Evolutionary conservation across 2,888 invertebrate species (phyloP), one percentile per base, ranked within the genome.

Genomic region (Cosmia trapezina): DNA sequence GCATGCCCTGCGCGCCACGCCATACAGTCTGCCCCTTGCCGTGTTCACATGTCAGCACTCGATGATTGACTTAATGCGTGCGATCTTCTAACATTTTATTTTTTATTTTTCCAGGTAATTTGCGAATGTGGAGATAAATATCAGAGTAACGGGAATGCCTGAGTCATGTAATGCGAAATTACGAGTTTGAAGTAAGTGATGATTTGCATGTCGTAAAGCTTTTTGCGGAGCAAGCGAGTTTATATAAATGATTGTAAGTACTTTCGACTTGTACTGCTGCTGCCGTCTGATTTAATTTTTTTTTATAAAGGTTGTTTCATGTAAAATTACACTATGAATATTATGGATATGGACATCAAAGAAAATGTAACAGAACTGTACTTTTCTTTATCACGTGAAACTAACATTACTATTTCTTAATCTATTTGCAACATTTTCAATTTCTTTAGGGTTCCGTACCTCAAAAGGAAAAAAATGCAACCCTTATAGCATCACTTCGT

Each of bases 21-120:
- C 93, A 93, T 74, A 91, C 92, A 85, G 92, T 94, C 93, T 93
- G 87, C 87, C 81, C 81, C 80, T 83, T 79, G 87, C 70, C 73
- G 79, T 64, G 68, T 72, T 80, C 81, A 71, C 63, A 59, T 78
- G 80, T 76, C 74, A 73, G 59, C 77, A 62, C 64, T 47, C 63
- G 73, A 64, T 72, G 77, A 85, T 75, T 75, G 80, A 83, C 70
- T 78, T 66, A 6, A 57, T 57, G 66, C n/a, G 47, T 12, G 61
- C 59, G 49, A 59, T 71, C n/a, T 53, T 61, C 62, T 81, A 71
- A 85, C 22, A 49, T 62, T 43, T 63, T 43, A 17, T 68, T 61
- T 79, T 81, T 82, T 81, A 78, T 62, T 84, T 81, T 90, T 90
- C 61, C 89, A 90, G 89, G 90, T 90, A 90, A 89, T 85, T 85